phyloP scores from a whole-genome alignment of 1,140 invertebrate species.

The Drosophila jambulina region DNA sequence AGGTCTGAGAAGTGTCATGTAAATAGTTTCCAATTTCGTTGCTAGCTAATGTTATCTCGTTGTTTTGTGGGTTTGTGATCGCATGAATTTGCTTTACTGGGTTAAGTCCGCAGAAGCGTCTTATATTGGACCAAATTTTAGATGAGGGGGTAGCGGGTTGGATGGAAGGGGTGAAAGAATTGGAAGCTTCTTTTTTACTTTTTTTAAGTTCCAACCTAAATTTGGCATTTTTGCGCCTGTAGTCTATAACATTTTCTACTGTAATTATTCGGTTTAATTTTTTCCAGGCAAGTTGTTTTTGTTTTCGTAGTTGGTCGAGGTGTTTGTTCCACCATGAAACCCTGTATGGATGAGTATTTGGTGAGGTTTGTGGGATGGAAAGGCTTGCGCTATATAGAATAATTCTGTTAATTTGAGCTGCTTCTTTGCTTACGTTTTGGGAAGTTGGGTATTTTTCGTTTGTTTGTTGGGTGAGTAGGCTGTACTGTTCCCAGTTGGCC shows the following conservation, averaged over 20 bases:
- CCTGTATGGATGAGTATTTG: constrained; percentile 2
- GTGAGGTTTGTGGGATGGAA: constrained; percentile 27
- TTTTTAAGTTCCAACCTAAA: constrained; percentile 12
- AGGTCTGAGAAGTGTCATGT: background rate
- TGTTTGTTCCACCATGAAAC: constrained; percentile 19
- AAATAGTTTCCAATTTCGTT: background rate
- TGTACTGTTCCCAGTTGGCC: constrained; percentile 17
- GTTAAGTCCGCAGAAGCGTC: constrained; percentile 8
- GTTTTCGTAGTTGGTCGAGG: constrained; percentile 9
- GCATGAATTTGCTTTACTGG: constrained; percentile 6
- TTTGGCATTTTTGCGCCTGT: constrained; percentile 15
- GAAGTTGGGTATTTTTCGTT: constrained; percentile 2
- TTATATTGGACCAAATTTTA: constrained; percentile 5
- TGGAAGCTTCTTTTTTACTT: constrained; percentile 9
- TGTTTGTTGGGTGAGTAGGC: background rate
- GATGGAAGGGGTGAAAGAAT: constrained; percentile 11
- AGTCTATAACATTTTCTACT: constrained; percentile 3
- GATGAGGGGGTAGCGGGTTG: background rate
- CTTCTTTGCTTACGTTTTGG: constrained; percentile 17
- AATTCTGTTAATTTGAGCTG: constrained; percentile 17
- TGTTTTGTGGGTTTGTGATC: background rate
- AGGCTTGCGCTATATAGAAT: constrained; percentile 11
- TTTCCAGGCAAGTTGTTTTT: constrained; percentile 25
- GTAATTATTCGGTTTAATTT: constrained; percentile 4
- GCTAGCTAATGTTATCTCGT: background rate